phyloP scores from a whole-genome alignment of 2,113 vertebrate genomes.

The Condylura cristata region DNA sequence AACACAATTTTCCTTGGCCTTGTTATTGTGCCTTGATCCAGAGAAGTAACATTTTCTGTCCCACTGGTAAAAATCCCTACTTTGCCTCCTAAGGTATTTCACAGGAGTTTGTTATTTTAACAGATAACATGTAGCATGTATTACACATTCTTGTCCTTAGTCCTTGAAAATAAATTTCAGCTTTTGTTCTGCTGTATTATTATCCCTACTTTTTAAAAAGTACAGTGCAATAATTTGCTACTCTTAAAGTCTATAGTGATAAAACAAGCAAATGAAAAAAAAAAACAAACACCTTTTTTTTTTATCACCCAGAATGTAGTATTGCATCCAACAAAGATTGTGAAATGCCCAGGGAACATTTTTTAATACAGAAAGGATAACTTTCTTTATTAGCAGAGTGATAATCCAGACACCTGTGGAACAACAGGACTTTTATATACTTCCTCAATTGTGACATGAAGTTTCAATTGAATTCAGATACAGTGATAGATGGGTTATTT shows the following conservation, averaged over 20 bases:
- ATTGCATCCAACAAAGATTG: neutral
- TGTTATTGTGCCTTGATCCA: neutral
- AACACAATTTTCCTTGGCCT: neutral
- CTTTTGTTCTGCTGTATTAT: neutral
- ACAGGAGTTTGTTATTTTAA: neutral
- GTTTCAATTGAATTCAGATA: neutral
- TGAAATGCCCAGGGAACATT: neutral
- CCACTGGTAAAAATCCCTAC: neutral
- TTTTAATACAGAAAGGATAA: neutral
- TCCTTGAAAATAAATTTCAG: constrained; percentile 6
- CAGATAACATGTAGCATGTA: neutral
- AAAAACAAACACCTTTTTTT: neutral
- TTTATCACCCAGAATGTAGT: neutral
- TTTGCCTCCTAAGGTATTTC: neutral
- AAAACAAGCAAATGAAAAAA: neutral
- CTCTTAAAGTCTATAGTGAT: constrained; percentile 1
- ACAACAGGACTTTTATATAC: neutral
- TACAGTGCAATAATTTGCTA: neutral
- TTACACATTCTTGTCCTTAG: neutral
- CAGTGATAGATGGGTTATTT: neutral
- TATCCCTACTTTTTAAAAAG: neutral
- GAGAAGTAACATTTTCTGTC: constrained; percentile 45
- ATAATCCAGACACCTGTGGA: neutral
- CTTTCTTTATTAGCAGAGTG: neutral
- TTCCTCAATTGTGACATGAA: neutral